A percentile compares a stretch with the other conserved stretches of the same genome.
phyloP scores from a whole-genome alignment of 2,113 vertebrate genomes.

The Pogonocichla stellata region DNA sequence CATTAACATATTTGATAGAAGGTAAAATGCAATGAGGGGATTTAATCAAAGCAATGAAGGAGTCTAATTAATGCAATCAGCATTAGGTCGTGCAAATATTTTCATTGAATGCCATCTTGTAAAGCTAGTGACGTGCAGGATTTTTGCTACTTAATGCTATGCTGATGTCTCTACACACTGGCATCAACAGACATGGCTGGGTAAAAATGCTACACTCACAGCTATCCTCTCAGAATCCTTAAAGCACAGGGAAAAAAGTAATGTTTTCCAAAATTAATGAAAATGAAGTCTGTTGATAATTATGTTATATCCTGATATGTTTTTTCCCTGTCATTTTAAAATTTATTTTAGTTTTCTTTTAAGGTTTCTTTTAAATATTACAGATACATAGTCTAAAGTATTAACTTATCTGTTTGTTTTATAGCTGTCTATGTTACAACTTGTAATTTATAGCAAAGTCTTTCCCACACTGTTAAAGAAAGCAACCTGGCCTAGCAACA shows the following conservation, averaged over 20 bases:
- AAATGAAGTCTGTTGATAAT: neutral
- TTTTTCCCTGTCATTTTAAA: neutral
- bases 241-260: neutral
- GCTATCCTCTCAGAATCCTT: neutral
- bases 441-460: neutral
- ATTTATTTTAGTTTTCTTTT: neutral
- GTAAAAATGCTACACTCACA: neutral
- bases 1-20: conserved; percentile 77
- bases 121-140: conserved; percentile 74
- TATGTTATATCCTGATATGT: neutral
- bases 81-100: conserved; percentile 80
- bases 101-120: conserved; percentile 86
- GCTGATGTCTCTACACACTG: neutral
- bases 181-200: conserved; percentile 30
- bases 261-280: neutral
- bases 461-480: neutral
- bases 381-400: neutral
- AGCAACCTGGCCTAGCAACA: neutral
- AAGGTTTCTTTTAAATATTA: neutral
- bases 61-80: conserved; percentile 83
- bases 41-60: conserved; percentile 79
- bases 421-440: neutral
- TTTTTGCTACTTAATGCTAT: conserved; percentile 37
- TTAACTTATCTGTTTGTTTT: neutral
- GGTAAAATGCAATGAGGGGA: conserved; percentile 76